Evolutionary conservation across 1,140 invertebrate species (phyloP).

Genomic region (Drosophila dunni): DNA sequence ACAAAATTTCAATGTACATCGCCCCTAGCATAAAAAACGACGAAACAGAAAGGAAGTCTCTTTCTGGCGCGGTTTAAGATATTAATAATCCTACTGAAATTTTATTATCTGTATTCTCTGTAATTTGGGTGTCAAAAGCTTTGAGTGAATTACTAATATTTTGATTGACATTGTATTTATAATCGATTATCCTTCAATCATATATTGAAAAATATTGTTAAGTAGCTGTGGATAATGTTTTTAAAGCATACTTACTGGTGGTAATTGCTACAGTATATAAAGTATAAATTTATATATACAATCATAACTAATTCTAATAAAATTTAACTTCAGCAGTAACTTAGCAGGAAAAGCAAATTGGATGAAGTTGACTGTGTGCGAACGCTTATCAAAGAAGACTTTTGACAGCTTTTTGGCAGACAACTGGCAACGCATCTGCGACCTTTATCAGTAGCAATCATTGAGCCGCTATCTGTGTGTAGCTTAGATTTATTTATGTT

Average conservation of each 20-base stretch:
- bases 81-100: conserved; percentile 32
- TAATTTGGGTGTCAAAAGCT: conserved; percentile 63
- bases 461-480: conserved; percentile 41
- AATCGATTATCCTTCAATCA: too few species aligned
- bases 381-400: conserved; percentile 66
- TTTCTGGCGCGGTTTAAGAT: conserved; percentile 44
- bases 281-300: not conserved
- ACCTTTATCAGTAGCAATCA: conserved; percentile 21
- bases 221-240: too few species aligned
- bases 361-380: conserved; percentile 8
- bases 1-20: conserved; percentile 64
- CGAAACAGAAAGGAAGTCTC: conserved; percentile 49
- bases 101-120: conserved; percentile 66
- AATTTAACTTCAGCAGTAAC: not conserved
- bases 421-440: conserved; percentile 5
- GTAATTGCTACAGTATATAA: too few species aligned
- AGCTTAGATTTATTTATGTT: conserved; percentile 64
- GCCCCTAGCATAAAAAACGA: conserved; percentile 64
- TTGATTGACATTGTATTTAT: not conserved
- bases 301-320: conserved; percentile 51
- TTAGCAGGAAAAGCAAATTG: conserved; percentile 1
- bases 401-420: conserved; percentile 73
- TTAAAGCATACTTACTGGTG: too few species aligned
- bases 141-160: conserved; percentile 59
- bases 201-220: too few species aligned